Base-by-base conservation (phyloP, 2,888 invertebrate species). In the Pediacus dermestoides region DNA sequence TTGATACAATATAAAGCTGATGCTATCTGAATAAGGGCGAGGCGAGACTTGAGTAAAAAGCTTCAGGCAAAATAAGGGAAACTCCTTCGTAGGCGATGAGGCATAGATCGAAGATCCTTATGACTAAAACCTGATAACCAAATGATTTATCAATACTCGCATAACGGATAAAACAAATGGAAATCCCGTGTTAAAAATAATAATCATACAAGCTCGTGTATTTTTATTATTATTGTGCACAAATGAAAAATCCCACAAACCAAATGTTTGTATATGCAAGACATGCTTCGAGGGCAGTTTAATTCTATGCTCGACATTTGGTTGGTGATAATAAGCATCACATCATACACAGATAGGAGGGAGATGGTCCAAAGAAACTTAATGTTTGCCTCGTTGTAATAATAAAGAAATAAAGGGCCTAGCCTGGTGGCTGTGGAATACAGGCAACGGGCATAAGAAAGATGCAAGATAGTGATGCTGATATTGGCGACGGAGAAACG, bases 1-100 rank as follows among this genome's bases (percentile, higher is more conserved):
- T 56, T 55, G 57, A 55, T 53, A 54, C 51, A 53, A 56, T 53
- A 54, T 55, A 49, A 55, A 51, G 42, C 46, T 45, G 52, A 51
- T 50, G 45, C 39, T 52, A 52, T 55, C 48, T 49, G 40, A 34
- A n/a, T n/a, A n/a, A 44, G 43, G 34, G 37, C 11, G 38, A 32
- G 38, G 36, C 30, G 38, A 15, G 34, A 37, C n/a, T n/a, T n/a
- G 28, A 34, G 34, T 27, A 40, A 37, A 37, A 30, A 39, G 39
- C 39, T 28, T 4, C 37, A 28, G 16, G 39, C 31, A 37, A 42
- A 42, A 34, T 35, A 30, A 32, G 26, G 30, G 26, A 30, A 44
- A 33, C 32, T 30, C 34, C 36, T 11, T 33, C 37, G 38, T 42
- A 33, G 43, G 42, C 38, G 46, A 46, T 31, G 42, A 34, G 42